These are phyloP conservation scores for Rousettus leschenaultii DNA, from an alignment of 2,113 vertebrate species.

Conservation along the genomic window DNA sequence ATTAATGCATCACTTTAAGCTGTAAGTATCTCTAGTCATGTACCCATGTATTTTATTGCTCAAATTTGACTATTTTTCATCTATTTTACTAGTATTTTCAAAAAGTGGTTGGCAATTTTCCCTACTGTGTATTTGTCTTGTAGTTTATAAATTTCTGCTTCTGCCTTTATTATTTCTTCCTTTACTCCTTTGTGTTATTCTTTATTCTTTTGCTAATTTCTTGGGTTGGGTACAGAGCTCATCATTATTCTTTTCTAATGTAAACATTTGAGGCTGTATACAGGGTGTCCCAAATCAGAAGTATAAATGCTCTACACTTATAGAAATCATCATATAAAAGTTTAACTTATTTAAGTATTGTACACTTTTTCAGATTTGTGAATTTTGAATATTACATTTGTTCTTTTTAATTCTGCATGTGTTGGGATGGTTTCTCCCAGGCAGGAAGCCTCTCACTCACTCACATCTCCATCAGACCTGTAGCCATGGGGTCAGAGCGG, in stretches of 20 bases:
- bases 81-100: neutral
- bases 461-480: neutral
- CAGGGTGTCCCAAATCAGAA: neutral
- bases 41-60: neutral
- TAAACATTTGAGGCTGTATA: neutral
- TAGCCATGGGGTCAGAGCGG: accelerated
- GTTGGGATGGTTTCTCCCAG: neutral
- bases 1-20: neutral
- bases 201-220: neutral
- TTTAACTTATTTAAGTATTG: neutral
- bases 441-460: neutral
- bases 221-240: neutral
- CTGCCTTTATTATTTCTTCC: neutral
- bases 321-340: neutral
- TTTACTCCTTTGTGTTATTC: neutral
- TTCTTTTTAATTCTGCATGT: neutral
- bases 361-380: neutral
- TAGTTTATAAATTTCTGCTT: neutral
- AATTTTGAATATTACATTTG: neutral
- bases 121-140: neutral
- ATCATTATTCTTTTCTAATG: neutral
- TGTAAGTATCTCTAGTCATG: neutral
- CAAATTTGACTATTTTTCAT: neutral
- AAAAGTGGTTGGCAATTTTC: neutral
- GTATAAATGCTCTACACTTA: neutral